Evolutionary conservation across 2,113 vertebrate species (phyloP), one percentile per base, ranked within the genome.

Genomic region (Vulpes lagopus): DNA sequence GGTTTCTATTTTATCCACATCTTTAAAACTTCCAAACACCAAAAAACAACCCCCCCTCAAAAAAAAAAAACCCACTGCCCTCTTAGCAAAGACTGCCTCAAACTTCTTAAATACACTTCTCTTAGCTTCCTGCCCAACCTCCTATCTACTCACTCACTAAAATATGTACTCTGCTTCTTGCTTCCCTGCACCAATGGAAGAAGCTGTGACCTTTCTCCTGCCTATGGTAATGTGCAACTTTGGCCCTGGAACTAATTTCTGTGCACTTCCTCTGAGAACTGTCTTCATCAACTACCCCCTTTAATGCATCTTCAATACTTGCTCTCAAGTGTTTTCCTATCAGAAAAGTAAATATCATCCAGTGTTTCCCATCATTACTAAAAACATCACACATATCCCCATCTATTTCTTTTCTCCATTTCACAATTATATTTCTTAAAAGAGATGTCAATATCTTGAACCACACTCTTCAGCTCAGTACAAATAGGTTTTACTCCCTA

Each of bases 1-100:
- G 62, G 12, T 78, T 96, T 91, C 76, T 92, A 82, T 23, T 19
- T 85, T 91, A 60, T 67, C n/a, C 30, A 62, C 38, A 43, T 92
- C 32, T 38, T 65, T 89, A 27, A 76, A 81, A 15, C 7, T 71
- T n/a, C 51, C 59, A 89, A 91, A 78, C 14, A 95, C 32, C 53
- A 53, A 55, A 81, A 74, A 74, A 2, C 20, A 22, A 23, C 23
- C 8, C 38, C 43, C 43, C 43, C 43, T 7, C 43, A 43, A 25
- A 67, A 64, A 73, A 82, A 87, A 93, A 65, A 10, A 15, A 1
- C 4, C 0, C 6, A 43, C 43, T 86, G 65, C 30, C 7, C 30
- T 64, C 38, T 91, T 65, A 76, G 25, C 25, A 80, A 25, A 91
- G 11, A 78, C 30, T 30, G 19, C 16, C 60, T 80, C 69, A 85